phyloP scores from a whole-genome alignment of 2,113 vertebrate species.

The Calidris pygmaea region DNA sequence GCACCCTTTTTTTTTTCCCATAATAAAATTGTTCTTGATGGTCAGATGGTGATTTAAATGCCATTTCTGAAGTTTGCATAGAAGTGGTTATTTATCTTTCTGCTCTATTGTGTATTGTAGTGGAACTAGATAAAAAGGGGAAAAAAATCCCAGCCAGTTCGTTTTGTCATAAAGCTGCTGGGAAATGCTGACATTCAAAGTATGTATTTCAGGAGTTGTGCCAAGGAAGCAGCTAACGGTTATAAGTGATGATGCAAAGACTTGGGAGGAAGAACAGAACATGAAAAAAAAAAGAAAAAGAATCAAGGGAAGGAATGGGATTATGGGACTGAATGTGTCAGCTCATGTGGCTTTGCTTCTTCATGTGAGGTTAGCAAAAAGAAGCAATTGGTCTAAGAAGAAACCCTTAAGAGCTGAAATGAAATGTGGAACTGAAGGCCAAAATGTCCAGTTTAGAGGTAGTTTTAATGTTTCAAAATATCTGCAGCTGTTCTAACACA shows the following conservation, averaged over 20 bases:
- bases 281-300: neutral
- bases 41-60: neutral
- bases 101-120: neutral
- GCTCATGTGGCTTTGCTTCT: neutral
- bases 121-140: neutral
- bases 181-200: neutral
- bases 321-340: neutral
- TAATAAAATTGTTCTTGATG: neutral
- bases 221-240: neutral
- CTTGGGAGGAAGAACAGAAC: neutral
- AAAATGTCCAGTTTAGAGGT: neutral
- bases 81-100: neutral
- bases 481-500: neutral
- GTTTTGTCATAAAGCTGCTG: neutral
- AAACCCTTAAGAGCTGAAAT: neutral
- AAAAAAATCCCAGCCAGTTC: neutral
- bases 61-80: neutral
- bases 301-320: neutral
- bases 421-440: neutral
- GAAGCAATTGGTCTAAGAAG: neutral
- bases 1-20: accelerated
- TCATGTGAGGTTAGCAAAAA: neutral
- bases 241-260: neutral
- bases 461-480: neutral
- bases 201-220: neutral